These are phyloP conservation scores for Samia ricini DNA, from an alignment of 1,140 invertebrate genomes.

Conservation along the genomic window DNA sequence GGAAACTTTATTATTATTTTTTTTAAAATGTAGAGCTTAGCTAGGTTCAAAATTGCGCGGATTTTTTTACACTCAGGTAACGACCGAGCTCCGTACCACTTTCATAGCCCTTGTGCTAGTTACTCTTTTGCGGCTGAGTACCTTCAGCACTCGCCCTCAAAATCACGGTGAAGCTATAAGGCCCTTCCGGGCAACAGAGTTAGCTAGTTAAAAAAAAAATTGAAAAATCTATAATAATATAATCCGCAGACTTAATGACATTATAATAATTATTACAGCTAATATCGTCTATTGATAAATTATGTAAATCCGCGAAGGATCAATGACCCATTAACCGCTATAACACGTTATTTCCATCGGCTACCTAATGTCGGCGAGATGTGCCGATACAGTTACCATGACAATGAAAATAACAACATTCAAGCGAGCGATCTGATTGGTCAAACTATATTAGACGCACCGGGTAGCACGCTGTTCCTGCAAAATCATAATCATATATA, in stretches of 20 bases:
- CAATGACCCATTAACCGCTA: slow-evolving; percentile 38
- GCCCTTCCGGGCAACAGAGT: too few relatives aligned
- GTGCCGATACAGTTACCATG: slow-evolving; percentile 54
- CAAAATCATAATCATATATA: neutral
- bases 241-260: neutral
- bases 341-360: slow-evolving; percentile 23
- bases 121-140: too few relatives aligned
- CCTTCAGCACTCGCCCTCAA: too few relatives aligned
- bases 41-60: too few relatives aligned
- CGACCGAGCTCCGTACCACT: too few relatives aligned
- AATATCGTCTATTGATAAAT: neutral
- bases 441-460: neutral
- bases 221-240: too few relatives aligned
- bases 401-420: slow-evolving; percentile 45
- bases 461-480: neutral
- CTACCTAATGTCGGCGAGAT: slow-evolving; percentile 41
- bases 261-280: slow-evolving; percentile 3
- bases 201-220: too few relatives aligned
- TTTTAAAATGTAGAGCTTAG: too few relatives aligned
- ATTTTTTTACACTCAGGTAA: too few relatives aligned
- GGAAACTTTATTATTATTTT: too few relatives aligned
- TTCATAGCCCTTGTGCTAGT: too few relatives aligned
- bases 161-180: too few relatives aligned
- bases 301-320: slow-evolving; percentile 25
- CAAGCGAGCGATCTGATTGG: neutral